phyloP scores from a whole-genome alignment of 2,113 vertebrate species.

The Oreotrochilus melanogaster region DNA sequence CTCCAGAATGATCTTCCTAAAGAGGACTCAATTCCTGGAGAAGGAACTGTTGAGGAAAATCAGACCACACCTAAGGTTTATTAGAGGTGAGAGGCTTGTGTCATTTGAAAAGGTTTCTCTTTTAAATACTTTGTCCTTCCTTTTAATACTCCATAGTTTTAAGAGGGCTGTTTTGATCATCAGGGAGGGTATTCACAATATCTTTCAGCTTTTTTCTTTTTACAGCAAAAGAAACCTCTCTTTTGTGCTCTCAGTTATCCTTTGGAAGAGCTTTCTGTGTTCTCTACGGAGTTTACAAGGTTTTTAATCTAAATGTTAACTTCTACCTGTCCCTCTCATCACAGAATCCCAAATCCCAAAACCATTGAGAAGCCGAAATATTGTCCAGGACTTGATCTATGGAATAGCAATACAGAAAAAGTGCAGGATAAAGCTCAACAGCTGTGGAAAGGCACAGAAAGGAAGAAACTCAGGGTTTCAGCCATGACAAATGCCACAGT shows the following conservation, averaged over 20 bases:
- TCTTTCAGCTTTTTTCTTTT: not conserved
- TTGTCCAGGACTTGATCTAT: too few relatives aligned
- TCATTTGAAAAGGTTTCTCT: not conserved
- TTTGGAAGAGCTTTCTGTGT: not conserved
- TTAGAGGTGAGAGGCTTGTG: not conserved
- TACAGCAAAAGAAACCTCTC: not conserved
- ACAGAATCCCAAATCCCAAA: not conserved
- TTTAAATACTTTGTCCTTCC: not conserved
- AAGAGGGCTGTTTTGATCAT: not conserved
- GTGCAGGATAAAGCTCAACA: not conserved
- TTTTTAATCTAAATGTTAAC: not conserved
- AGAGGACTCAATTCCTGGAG: not conserved
- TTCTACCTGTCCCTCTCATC: not conserved
- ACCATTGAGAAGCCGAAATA: too few relatives aligned
- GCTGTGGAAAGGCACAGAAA: not conserved
- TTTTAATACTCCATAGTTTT: not conserved
- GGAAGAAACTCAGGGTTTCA: not conserved
- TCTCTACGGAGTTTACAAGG: not conserved
- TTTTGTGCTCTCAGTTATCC: not conserved
- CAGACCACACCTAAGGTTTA: not conserved
- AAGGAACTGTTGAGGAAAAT: not conserved
- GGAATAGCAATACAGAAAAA: not conserved
- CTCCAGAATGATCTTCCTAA: not conserved
- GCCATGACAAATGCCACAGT: not conserved
- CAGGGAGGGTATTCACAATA: not conserved